Conservation (phyloP, 2,888 invertebrate species). For the Heteropelma amictum region DNA sequence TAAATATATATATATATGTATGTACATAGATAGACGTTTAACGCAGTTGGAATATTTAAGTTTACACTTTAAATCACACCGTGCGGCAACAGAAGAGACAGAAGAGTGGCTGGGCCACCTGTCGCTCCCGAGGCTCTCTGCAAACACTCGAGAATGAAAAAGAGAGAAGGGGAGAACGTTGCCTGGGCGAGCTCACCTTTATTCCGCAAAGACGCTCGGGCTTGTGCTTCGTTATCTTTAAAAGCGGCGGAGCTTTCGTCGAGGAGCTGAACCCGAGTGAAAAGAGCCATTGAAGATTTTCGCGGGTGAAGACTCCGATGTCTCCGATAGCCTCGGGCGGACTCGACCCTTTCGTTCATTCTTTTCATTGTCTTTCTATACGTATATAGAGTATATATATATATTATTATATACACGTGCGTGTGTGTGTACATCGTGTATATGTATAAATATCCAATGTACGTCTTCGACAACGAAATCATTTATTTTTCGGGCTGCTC, state of each 20-base stretch:
- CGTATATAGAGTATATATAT: too few species aligned
- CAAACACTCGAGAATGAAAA: slow-evolving; percentile 47
- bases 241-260: slow-evolving; percentile 63
- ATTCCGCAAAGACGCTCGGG: slow-evolving; percentile 65
- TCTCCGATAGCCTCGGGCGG: slow-evolving; percentile 20
- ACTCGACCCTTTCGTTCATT: slow-evolving; percentile 12
- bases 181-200: slow-evolving; percentile 63
- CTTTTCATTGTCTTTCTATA: slow-evolving; percentile 5
- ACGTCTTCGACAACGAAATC: too few species aligned
- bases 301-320: slow-evolving; percentile 30
- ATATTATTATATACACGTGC: too few species aligned
- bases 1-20: slow-evolving; percentile 40
- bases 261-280: slow-evolving; percentile 25
- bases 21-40: background rate
- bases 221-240: slow-evolving; percentile 69
- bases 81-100: slow-evolving; percentile 37
- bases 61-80: slow-evolving; percentile 72
- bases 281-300: slow-evolving; percentile 45
- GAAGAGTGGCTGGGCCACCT: slow-evolving; percentile 63
- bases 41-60: slow-evolving; percentile 69
- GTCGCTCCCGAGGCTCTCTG: slow-evolving; percentile 65
- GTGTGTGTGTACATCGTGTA: too few species aligned
- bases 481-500: too few species aligned
- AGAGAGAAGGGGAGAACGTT: slow-evolving; percentile 19
- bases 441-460: too few species aligned